Conservation (phyloP, 2,797 vertebrate genomes). For the Tamandua tetradactyla region DNA sequence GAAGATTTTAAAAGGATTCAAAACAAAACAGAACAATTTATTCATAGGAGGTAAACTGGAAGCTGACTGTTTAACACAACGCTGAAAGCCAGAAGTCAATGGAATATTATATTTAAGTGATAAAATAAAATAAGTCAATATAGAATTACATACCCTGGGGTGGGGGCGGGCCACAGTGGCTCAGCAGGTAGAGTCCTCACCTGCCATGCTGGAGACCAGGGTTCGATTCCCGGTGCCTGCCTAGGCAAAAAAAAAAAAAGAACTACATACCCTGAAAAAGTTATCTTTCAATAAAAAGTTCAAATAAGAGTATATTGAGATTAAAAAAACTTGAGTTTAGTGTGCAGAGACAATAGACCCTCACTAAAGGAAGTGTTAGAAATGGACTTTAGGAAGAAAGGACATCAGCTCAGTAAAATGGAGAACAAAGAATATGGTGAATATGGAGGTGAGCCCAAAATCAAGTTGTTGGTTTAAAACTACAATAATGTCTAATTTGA, state of each 20-base stretch:
- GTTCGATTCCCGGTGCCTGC: too few species aligned
- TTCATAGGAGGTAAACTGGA: not conserved
- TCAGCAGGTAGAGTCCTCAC: too few species aligned
- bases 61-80: not conserved
- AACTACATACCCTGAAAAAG: not conserved
- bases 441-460: not conserved
- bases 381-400: not conserved
- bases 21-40: not conserved
- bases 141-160: not conserved
- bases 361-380: not conserved
- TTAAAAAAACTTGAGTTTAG: constrained; percentile 29
- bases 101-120: not conserved
- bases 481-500: not conserved
- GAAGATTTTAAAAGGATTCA: not conserved
- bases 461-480: not conserved
- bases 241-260: too few species aligned
- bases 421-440: not conserved
- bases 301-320: not conserved
- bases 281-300: not conserved
- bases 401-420: not conserved
- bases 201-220: too few species aligned
- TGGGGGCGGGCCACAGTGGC: too few species aligned
- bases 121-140: not conserved
- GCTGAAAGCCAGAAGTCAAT: not conserved
- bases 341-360: too few species aligned